Conservation (phyloP, 2,113 vertebrate species). For the Urocynchramus pylzowi region DNA sequence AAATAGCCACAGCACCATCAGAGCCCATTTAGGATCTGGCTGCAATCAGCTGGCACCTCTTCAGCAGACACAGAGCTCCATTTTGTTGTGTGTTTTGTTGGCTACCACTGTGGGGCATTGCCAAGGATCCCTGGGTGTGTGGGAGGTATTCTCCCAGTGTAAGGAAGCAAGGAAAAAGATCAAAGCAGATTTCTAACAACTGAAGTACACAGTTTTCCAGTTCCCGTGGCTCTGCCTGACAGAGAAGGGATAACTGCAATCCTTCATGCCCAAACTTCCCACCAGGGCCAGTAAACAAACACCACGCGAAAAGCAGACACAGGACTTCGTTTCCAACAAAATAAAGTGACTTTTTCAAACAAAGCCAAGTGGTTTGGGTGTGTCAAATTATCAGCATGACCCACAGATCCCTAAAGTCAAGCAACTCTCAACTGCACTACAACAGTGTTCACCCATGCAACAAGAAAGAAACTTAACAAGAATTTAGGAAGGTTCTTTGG, state of each 20-base stretch:
- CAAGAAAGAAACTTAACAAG: background rate
- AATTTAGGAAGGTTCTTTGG: background rate
- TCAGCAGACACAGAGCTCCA: background rate
- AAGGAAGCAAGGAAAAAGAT: background rate
- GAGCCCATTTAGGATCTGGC: background rate
- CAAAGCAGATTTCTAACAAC: background rate
- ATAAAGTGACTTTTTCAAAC: background rate
- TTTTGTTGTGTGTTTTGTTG: background rate
- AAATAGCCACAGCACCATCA: background rate
- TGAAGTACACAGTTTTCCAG: background rate
- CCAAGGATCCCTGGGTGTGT: background rate
- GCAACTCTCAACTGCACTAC: background rate
- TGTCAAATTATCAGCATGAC: background rate
- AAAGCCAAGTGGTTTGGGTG: background rate
- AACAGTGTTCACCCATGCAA: fast-evolving
- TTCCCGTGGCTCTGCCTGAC: background rate
- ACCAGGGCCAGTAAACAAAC: background rate
- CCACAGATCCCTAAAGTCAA: background rate
- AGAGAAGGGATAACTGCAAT: background rate
- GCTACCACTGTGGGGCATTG: background rate
- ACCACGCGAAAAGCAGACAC: background rate
- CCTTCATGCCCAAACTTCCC: background rate
- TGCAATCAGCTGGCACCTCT: background rate
- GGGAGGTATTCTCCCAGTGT: background rate
- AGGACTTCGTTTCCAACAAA: fast-evolving